phyloP scores from a whole-genome alignment of 2,888 invertebrate genomes.

The Pherbina coryleti region DNA sequence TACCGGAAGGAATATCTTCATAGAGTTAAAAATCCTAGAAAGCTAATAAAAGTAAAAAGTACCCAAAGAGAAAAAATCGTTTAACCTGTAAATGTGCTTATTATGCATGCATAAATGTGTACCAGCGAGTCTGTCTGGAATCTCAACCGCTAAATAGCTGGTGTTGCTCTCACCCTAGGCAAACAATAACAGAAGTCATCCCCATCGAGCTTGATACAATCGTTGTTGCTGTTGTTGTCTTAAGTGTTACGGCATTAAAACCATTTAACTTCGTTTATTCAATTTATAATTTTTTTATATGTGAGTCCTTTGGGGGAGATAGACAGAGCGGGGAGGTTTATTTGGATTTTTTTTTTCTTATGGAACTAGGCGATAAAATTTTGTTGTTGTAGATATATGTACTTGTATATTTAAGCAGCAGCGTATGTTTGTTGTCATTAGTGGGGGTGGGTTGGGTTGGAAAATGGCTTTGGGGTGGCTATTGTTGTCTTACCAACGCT shows the following conservation, averaged over 20 bases:
- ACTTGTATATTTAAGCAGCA: neutral
- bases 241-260: constrained; percentile 22
- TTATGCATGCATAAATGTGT: constrained; percentile 3
- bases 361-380: no score
- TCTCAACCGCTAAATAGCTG: constrained; percentile 1
- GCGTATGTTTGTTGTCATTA: constrained; percentile 13
- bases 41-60: neutral
- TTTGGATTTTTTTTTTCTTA: no score
- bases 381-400: neutral
- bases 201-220: neutral
- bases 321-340: no score
- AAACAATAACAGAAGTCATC: neutral
- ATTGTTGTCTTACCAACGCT: neutral
- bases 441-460: neutral
- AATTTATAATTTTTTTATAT: constrained; percentile 69
- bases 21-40: neutral
- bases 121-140: neutral
- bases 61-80: neutral
- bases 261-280: constrained; percentile 67
- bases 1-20: neutral
- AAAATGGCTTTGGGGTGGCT: neutral
- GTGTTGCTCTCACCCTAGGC: neutral
- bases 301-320: constrained; percentile 5
- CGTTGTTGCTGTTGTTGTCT: neutral
- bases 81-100: constrained; percentile 8